Evolutionary conservation across 2,797 vertebrate genomes (phyloP), one percentile per base, ranked within the genome.

Genomic region (Semotilus atromaculatus): DNA sequence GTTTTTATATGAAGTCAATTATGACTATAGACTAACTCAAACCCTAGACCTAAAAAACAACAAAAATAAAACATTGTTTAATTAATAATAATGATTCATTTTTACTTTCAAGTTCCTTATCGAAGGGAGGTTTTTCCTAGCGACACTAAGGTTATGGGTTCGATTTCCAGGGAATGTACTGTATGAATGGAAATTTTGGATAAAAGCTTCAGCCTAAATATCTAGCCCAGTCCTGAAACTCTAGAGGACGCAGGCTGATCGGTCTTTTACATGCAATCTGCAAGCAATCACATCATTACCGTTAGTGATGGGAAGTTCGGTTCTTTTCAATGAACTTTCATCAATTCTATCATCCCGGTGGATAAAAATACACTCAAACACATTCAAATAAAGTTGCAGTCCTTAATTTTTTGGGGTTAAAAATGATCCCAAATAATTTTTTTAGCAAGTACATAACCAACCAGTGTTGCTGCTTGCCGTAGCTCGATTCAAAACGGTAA

Each of bases 1-100:
- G 45, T 55, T 80, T 70, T 70, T 53, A 70, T 70, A 26, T 29
- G 19, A 68, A 55, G 79, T 34, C 70, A 81, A 53, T 70, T 70
- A 53, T 18, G 23, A 70, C 34, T 66, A 38, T 19, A 67, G 60
- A 66, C 29, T 74, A 14, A 55, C 2, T 48, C n/a, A 18, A 73
- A 8, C 43, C 78, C 43, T 48, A 55, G 48, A 36, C 31, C 16
- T 31, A 45, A 68, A 70, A 70, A 36, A 80, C 31, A 38, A 68
- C 19, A 16, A 53, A 68, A 36, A 26, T 23, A 55, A 64, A 70
- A 29, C 29, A 40, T 53, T 7, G 1, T 38, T 80, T 70, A 36
- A 53, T 80, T 70, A 36, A 53, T 38, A 48, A 66, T 36, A 36
- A 80, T 51, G 7, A 80, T 45, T n/a, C 1, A 34, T 51, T 80